Evolutionary conservation across 2,888 invertebrate species (phyloP), one percentile per base, ranked within the genome.

Genomic region (Agriopis leucophaearia): DNA sequence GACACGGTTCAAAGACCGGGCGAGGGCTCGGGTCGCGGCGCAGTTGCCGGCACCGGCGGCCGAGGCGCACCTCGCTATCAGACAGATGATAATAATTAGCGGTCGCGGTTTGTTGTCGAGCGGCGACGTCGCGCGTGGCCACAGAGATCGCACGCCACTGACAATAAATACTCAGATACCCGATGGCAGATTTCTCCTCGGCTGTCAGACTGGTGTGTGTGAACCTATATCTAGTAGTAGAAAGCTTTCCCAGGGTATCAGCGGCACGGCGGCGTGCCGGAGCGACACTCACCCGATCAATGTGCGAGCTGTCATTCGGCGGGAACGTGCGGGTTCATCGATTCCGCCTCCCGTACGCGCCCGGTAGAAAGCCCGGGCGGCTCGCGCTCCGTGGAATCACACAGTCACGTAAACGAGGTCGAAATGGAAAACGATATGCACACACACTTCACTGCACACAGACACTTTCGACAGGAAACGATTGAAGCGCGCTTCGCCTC

Each of bases 271-370:
- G 62, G 50, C 73, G 67, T 58, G 64, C 63, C 64, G 50, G 52
- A 44, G 51, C 61, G 51, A 70, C 73, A 90, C 92, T 91, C 87
- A 92, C 92, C 89, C 89, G 90, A 91, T 92, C 90, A 88, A 89
- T 90, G 91, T 86, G 86, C 81, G 85, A 86, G 87, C 82, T 82
- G 88, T 87, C 88, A 88, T 82, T 82, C 78, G 82, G 78, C 78
- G 78, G 83, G 82, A 87, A 82, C 80, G 82, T 81, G 81, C 82
- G 80, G 80, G 80, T 78, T 82, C 89, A 89, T 91, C 88, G 89
- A 89, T 88, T 85, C 82, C 77, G 78, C 77, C 77, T 79, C 77
- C 78, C 80, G 78, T 78, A 82, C 79, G 75, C 79, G 81, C 77
- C 81, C 81, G 83, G 77, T 86, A 85, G 87, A 86, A 86, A 87